Percentiles rank a stretch among this genome's conserved stretches.
phyloP scores from a whole-genome alignment of 2,888 invertebrate species.

The Sussaba pulchella region DNA sequence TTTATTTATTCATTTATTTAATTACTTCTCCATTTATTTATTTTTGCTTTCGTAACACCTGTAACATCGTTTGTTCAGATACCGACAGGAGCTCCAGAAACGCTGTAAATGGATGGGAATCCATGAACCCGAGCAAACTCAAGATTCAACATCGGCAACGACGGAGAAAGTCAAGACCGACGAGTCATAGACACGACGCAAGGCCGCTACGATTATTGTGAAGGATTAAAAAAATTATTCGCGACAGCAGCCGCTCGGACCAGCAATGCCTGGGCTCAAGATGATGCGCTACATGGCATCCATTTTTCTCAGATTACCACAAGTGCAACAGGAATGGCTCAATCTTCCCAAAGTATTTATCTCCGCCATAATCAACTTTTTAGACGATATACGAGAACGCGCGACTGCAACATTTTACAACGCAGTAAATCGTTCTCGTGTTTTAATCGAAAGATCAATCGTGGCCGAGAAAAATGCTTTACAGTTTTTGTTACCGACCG shows the following conservation, averaged over 20 bases:
- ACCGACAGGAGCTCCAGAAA: constrained; percentile 91
- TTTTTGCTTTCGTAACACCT: background rate
- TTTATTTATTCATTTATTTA: too few relatives aligned
- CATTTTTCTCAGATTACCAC: too few relatives aligned
- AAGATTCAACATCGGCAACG: constrained; percentile 76
- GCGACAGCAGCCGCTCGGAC: constrained; percentile 18
- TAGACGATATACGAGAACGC: too few relatives aligned
- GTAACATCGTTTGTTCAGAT: constrained; percentile 68
- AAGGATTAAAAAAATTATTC: background rate
- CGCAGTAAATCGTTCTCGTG: background rate
- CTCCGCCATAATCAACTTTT: too few relatives aligned
- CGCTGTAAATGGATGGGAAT: constrained; percentile 90
- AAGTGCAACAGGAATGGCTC: too few relatives aligned
- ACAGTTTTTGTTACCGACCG: too few relatives aligned
- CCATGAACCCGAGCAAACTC: constrained; percentile 81
- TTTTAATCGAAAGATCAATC: too few relatives aligned
- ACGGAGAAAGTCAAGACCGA: constrained; percentile 80
- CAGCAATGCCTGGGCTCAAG: constrained; percentile 2
- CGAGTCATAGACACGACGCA: constrained; percentile 76
- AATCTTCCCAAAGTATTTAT: too few relatives aligned
- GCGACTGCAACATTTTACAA: background rate
- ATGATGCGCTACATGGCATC: too few relatives aligned
- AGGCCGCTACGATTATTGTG: background rate
- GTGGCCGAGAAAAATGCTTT: too few relatives aligned
- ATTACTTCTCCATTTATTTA: too few relatives aligned